Evolutionary conservation across 2,113 vertebrate species (phyloP).

Genomic region (Bujurquina vittata): DNA sequence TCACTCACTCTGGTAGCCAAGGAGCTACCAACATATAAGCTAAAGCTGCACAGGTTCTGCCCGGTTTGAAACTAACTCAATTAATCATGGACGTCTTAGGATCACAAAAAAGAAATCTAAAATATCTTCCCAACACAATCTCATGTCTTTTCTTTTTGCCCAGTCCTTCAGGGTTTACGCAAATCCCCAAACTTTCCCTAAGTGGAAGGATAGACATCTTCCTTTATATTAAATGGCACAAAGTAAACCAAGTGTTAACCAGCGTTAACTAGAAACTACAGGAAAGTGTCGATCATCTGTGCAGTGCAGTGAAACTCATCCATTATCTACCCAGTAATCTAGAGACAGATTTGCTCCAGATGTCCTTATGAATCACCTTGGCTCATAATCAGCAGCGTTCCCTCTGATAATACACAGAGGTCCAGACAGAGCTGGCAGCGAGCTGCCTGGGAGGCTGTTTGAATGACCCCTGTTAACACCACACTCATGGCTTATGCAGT

Average conservation of each 20-base stretch:
- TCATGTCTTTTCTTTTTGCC: constrained; percentile 8
- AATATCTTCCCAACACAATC: background rate
- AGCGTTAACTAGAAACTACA: background rate
- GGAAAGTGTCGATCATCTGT: constrained; percentile 8
- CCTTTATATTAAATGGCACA: constrained; percentile 1
- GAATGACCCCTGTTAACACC: constrained; percentile 43
- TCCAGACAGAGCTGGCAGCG: constrained; percentile 42
- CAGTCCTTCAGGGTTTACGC: background rate
- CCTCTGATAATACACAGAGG: constrained; percentile 47
- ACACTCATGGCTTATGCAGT: constrained; percentile 30
- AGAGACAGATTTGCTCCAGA: constrained; percentile 50
- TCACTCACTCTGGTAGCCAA: background rate
- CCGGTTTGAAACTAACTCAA: background rate
- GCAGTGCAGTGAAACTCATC: constrained; percentile 1
- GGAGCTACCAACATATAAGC: background rate
- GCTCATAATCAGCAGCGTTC: constrained; percentile 36
- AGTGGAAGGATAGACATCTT: background rate
- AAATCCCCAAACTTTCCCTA: background rate
- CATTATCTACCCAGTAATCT: constrained; percentile 10
- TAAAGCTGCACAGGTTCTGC: background rate
- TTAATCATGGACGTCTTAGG: background rate
- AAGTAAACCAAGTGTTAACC: constrained; percentile 24
- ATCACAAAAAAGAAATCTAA: background rate
- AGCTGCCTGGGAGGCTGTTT: constrained; percentile 47
- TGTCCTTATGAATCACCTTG: constrained; percentile 64